These are phyloP conservation scores for Neopipo cinnamomea DNA, from an alignment of 2,113 vertebrate species.

Conservation along the genomic window DNA sequence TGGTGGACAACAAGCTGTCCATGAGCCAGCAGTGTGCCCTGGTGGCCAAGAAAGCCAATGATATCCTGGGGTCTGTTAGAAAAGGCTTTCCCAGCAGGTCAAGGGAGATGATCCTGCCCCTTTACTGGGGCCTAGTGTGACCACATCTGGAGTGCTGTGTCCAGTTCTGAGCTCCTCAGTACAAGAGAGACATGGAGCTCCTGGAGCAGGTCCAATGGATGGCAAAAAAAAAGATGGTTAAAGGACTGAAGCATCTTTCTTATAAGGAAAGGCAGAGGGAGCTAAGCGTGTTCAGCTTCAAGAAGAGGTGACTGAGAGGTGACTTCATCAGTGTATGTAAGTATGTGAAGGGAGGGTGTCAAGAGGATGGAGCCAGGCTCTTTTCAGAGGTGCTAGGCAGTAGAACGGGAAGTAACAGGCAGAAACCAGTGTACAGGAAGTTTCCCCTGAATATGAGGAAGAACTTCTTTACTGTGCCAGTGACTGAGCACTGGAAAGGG, in stretches of 20 bases:
- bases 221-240: background rate
- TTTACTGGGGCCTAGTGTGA: background rate
- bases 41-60: background rate
- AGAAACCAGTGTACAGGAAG: background rate
- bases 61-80: background rate
- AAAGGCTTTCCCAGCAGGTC: background rate
- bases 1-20: background rate
- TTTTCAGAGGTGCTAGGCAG: background rate
- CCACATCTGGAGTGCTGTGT: background rate
- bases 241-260: background rate
- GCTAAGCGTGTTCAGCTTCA: background rate
- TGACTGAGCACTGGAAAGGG: background rate
- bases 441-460: background rate
- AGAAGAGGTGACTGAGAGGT: background rate
- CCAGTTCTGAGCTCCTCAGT: background rate
- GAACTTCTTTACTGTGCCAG: background rate
- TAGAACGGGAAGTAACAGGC: background rate
- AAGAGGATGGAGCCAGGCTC: background rate
- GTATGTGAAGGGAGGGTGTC: background rate
- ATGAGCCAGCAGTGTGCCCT: background rate
- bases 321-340: background rate
- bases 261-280: background rate
- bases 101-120: background rate
- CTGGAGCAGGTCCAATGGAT: rapidly evolving
- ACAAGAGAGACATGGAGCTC: background rate